phyloP scores from a whole-genome alignment of 2,888 invertebrate species.

The Lissonota sp. region DNA sequence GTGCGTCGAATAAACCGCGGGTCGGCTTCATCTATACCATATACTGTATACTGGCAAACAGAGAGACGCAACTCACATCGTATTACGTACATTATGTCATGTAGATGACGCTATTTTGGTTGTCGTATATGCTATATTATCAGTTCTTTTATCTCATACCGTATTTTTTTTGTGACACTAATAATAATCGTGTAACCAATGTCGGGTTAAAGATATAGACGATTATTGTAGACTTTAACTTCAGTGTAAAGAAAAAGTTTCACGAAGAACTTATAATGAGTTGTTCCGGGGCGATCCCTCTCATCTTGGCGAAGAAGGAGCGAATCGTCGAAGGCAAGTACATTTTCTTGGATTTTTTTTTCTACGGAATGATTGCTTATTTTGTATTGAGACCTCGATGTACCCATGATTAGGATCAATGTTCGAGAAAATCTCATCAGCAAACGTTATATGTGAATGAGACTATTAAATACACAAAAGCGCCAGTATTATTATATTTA shows the following conservation, averaged over 20 bases:
- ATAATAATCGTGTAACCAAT: conserved; percentile 9
- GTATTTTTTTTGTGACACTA: conserved; percentile 1
- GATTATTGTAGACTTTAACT: conserved; percentile 11
- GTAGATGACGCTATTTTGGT: too few species aligned
- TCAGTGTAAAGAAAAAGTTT: conserved; percentile 30
- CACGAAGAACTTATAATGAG: conserved; percentile 70
- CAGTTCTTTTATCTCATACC: conserved; percentile 4
- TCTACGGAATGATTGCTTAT: too few species aligned
- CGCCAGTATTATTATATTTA: too few species aligned
- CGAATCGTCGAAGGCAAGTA: conserved; percentile 80
- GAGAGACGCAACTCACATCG: too few species aligned
- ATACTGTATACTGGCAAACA: too few species aligned
- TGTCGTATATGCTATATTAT: neutral
- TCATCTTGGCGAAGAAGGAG: conserved; percentile 79
- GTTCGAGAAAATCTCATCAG: too few species aligned
- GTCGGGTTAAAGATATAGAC: conserved; percentile 5
- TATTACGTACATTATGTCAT: too few species aligned
- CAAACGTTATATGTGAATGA: too few species aligned
- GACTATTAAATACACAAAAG: too few species aligned
- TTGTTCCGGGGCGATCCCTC: conserved; percentile 79
- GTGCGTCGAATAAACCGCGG: conserved; percentile 20
- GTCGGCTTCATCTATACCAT: neutral
- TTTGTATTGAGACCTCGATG: too few species aligned
- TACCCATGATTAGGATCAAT: too few species aligned
- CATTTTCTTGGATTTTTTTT: too few species aligned